phyloP scores from a whole-genome alignment of 2,888 invertebrate genomes.

The Sussaba pulchella region DNA sequence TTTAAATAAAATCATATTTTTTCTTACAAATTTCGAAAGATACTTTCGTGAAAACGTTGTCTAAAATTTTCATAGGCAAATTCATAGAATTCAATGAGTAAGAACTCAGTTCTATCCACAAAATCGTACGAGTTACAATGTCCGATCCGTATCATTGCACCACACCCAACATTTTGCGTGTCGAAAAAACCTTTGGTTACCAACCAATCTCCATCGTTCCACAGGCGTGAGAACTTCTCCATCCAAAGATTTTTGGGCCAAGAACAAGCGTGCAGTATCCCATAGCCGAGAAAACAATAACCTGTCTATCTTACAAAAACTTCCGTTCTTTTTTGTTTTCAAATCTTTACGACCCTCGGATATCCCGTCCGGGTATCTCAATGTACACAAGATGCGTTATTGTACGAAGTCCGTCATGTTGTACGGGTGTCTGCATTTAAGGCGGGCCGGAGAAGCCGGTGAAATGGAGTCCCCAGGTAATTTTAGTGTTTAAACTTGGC shows the following conservation, averaged over 20 bases:
- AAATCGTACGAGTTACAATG: too few relatives aligned
- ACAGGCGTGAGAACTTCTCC: constrained; percentile 9
- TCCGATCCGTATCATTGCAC: too few relatives aligned
- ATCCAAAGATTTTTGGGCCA: neutral
- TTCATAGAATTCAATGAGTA: too few relatives aligned
- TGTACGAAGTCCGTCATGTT: neutral
- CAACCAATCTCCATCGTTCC: too few relatives aligned
- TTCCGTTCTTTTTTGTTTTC: constrained; percentile 30
- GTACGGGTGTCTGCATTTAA: constrained; percentile 26
- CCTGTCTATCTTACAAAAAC: constrained; percentile 11
- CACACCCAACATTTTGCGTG: too few relatives aligned
- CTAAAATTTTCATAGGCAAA: too few relatives aligned
- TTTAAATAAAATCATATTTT: too few relatives aligned
- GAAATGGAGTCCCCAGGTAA: constrained; percentile 70
- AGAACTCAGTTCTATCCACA: too few relatives aligned
- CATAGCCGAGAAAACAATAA: constrained; percentile 18
- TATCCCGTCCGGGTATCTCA: constrained; percentile 15
- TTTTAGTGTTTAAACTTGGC: constrained; percentile 78
- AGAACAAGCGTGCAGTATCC: constrained; percentile 6
- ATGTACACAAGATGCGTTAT: constrained; percentile 31
- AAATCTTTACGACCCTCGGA: constrained; percentile 24
- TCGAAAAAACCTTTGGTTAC: too few relatives aligned
- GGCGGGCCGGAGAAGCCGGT: neutral
- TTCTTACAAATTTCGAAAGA: too few relatives aligned
- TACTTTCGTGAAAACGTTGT: too few relatives aligned